phyloP scores from a whole-genome alignment of 2,888 invertebrate species.

The Omphaloscelis lunosa region DNA sequence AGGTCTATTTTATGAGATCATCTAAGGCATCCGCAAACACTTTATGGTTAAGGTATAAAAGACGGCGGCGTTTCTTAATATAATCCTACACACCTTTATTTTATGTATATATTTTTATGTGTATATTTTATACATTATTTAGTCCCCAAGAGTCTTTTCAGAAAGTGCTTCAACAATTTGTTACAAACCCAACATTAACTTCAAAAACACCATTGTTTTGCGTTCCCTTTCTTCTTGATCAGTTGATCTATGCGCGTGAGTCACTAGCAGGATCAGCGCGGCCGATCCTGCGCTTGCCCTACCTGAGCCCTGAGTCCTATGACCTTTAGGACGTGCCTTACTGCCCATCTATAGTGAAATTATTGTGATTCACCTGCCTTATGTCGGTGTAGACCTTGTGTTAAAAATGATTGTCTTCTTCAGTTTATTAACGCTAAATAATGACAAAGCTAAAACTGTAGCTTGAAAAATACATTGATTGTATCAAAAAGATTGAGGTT shows the following conservation, averaged over 20 bases:
- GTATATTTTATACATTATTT: constrained; percentile 9
- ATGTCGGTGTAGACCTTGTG: not conserved
- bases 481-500: not conserved
- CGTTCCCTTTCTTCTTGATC: constrained; percentile 19
- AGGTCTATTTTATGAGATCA: too few relatives aligned
- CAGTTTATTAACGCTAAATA: not conserved
- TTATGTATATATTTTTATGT: too few relatives aligned
- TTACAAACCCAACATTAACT: not conserved
- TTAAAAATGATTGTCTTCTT: not conserved
- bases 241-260: constrained; percentile 47
- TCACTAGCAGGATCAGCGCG: constrained; percentile 60
- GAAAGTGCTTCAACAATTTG: not conserved
- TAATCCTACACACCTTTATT: not conserved
- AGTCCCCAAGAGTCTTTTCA: not conserved
- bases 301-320: constrained; percentile 53
- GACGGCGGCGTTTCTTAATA: not conserved
- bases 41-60: not conserved
- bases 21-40: too few relatives aligned
- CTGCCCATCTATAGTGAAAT: constrained; percentile 32
- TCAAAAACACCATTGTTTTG: not conserved
- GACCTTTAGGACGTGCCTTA: constrained; percentile 52
- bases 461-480: not conserved
- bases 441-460: not conserved
- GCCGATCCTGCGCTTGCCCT: constrained; percentile 15
- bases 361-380: constrained; percentile 20